Conservation (phyloP, 2,113 vertebrate genomes). For the Mormyrus iriodes region DNA sequence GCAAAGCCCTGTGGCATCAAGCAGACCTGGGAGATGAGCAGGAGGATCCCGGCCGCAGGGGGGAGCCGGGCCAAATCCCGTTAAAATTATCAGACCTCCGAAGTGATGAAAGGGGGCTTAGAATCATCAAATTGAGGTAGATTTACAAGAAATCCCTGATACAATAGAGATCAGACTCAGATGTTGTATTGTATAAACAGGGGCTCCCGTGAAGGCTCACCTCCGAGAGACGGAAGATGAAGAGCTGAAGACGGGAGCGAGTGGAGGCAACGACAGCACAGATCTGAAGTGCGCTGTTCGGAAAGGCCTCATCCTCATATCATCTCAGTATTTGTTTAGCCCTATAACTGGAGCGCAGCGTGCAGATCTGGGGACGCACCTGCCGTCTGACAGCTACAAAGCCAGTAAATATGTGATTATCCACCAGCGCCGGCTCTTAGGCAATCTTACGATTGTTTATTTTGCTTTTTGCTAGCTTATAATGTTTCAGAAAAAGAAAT, state of each 20-base stretch:
- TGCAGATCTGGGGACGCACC: not conserved
- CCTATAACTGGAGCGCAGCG: not conserved
- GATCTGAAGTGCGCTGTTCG: slow-evolving; percentile 53
- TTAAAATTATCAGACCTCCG: slow-evolving; percentile 81
- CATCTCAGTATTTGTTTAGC: slow-evolving; percentile 57
- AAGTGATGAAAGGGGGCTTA: slow-evolving; percentile 75
- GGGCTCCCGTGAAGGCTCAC: slow-evolving; percentile 63
- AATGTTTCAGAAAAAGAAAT: slow-evolving; percentile 18
- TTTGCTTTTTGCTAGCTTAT: slow-evolving; percentile 4
- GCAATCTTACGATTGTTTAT: slow-evolving; percentile 21
- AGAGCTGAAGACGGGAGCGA: not conserved
- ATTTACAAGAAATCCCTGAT: slow-evolving; percentile 72
- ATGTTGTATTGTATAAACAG: slow-evolving; percentile 70
- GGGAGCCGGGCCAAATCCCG: slow-evolving; percentile 56
- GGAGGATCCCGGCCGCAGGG: slow-evolving; percentile 22
- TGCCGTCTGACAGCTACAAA: slow-evolving; percentile 20
- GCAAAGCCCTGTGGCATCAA: not conserved
- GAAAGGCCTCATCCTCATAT: slow-evolving; percentile 61
- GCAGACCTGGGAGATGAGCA: not conserved
- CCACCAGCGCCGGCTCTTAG: slow-evolving; percentile 7
- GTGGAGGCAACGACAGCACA: slow-evolving; percentile 44
- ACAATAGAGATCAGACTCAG: slow-evolving; percentile 69
- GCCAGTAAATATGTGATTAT: slow-evolving; percentile 21
- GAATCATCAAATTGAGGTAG: slow-evolving; percentile 72
- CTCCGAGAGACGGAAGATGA: slow-evolving; percentile 50